Base-by-base conservation (phyloP, 37 sponge, comb jelly and placozoan genomes). In the Cliona cf. orientalis region DNA sequence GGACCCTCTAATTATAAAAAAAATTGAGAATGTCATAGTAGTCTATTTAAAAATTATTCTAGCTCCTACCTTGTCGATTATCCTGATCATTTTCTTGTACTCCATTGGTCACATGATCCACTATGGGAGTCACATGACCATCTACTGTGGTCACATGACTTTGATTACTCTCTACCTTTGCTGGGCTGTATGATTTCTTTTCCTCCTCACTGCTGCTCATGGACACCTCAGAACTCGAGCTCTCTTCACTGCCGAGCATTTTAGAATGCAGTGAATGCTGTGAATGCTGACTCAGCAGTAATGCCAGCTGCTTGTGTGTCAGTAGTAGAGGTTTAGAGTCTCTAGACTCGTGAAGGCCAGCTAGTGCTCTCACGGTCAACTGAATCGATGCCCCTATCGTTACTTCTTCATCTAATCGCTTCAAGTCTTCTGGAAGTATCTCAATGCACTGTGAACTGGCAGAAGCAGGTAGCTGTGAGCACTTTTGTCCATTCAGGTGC, bases 91-190 rank as follows among this genome's bases (percentile, higher is more conserved):
- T 28, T 19, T 70, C 42, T 4, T 21, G 37, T 28, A 12, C 40
- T 61, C 28, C 41, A 37, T 43, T 25, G 55, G 44, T 65, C 67
- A 65, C 67, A 38, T 66, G 42, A 53, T 36, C 28, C 7, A 21
- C 65, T 29, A 44, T 42, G 4, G 23, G 34, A 42, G 66, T 78
- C 79, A 78, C 79, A 66, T 78, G 79, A 78, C 45, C 38, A 5
- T 36, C 61, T 22, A 0, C 11, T 11, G 58, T 41, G 49, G 46
- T 78, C 66, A 78, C 67, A 65, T 78, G 66, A 49, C 28, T 53
- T 71, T 41, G 5, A 22, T 17, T 6, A 17, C 17, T 3, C 37
- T 17, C 36, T 21, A 19, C 62, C 36, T 22, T 53, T 40, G 58
- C 59, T 26, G 81, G 81, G 38, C 29, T 42, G 63, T 62, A 43